Conservation (phyloP, 2,888 invertebrate genomes). For the Drosophila emarginata region DNA sequence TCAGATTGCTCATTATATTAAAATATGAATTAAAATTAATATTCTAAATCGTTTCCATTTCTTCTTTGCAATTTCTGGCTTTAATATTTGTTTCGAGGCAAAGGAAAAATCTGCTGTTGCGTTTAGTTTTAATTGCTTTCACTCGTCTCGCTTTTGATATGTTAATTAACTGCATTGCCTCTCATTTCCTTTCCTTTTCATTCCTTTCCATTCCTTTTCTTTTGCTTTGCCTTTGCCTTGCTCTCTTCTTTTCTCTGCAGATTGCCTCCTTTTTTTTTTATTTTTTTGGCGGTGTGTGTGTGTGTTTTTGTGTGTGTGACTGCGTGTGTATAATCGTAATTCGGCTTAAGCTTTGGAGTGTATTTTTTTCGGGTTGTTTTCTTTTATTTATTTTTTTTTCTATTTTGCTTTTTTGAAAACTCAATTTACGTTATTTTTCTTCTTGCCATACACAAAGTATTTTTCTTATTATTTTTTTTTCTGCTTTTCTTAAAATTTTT, state of each 20-base stretch:
- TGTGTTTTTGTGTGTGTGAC: conserved; percentile 19
- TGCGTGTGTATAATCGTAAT: conserved; percentile 18
- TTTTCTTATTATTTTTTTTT: conserved; percentile 9
- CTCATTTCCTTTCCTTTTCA: conserved; percentile 20
- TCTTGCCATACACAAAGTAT: conserved; percentile 27
- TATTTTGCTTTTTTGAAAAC: conserved; percentile 9
- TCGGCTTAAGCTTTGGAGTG: conserved; percentile 25
- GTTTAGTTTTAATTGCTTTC: conserved; percentile 35
- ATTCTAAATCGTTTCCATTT: conserved; percentile 1
- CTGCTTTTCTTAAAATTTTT: conserved; percentile 17
- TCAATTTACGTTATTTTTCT: conserved; percentile 4
- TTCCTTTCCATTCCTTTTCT: not conserved
- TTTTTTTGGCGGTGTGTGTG: conserved; percentile 1
- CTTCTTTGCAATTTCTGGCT: not conserved
- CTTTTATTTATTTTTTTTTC: not conserved
- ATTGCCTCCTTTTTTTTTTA: conserved; percentile 3
- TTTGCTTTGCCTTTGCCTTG: conserved; percentile 3
- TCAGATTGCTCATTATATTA: not conserved
- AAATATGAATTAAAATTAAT: not conserved
- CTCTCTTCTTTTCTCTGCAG: conserved; percentile 9
- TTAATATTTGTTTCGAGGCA: not conserved
- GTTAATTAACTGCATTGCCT: conserved; percentile 40
- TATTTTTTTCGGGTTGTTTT: conserved; percentile 10
- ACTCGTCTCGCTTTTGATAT: conserved; percentile 43
- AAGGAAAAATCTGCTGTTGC: conserved; percentile 17